Evolutionary conservation across 2,888 invertebrate species (phyloP), one percentile per base, ranked within the genome.

Genomic region (Vesta saturnalis): DNA sequence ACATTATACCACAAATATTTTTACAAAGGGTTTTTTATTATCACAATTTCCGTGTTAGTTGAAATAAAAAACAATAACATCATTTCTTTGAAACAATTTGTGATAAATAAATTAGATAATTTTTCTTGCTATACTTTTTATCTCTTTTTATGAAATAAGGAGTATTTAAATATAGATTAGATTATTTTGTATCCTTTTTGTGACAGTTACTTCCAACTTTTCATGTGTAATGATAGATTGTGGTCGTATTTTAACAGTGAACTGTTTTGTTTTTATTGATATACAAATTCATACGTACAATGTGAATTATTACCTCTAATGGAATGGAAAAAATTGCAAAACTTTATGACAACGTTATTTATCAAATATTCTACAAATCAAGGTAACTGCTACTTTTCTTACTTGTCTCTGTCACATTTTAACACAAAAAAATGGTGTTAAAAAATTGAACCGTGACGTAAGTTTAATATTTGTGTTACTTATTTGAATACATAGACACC

Each of bases 291-390:
- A n/a, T n/a, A n/a, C n/a, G n/a, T n/a, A n/a, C n/a, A n/a, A n/a
- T n/a, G n/a, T n/a, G n/a, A n/a, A n/a, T n/a, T n/a, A 4, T 19
- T 52, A 1, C 19, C 19, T 18, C 18, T 6, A 52, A 52, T 14
- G 52, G 4, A 19, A 74, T 76, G 76, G 72, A 74, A 62, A 67
- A 66, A 49, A 62, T 74, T 61, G 70, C 73, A 46, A 74, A 73
- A 70, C 69, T 73, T 52, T 76, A 76, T 56, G 70, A 76, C 58
- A 70, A 73, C 30, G 56, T 76, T 16, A 66, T 76, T 56, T 73
- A 63, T 61, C 72, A 73, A 60, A 60, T 76, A n/a, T 61, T 76
- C 52, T n/a, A 52, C 21, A 52, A n/a, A 19, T 52, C 52, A 19
- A 52, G 52, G 52, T 52, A 52, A 18, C 6, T n/a, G 14, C 14